These are phyloP conservation scores for Anguilla megastoma DNA, from an alignment of 2,797 vertebrate genomes.

Conservation along the genomic window DNA sequence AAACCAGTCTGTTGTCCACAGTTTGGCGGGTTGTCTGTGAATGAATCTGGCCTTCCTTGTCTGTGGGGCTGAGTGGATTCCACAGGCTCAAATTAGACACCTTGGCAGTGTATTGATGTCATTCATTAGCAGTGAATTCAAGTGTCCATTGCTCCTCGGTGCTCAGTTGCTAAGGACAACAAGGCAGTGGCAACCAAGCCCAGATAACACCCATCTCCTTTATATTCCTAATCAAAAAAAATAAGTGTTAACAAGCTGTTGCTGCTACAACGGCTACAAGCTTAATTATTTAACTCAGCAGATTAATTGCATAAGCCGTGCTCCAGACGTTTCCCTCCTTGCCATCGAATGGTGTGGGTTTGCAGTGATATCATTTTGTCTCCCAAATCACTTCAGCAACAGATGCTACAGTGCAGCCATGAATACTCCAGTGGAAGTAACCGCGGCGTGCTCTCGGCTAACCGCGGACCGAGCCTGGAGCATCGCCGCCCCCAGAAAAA, in stretches of 20 bases:
- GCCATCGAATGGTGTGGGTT: background rate
- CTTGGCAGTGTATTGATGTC: conserved; percentile 8
- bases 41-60: background rate
- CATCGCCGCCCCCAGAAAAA: background rate
- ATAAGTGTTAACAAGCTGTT: conserved; percentile 9
- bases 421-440: background rate
- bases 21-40: background rate
- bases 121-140: background rate
- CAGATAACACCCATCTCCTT: background rate
- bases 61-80: background rate
- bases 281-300: background rate
- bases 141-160: background rate
- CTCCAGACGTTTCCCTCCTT: background rate
- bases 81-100: background rate
- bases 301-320: background rate
- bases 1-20: background rate
- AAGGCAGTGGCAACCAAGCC: background rate
- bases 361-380: background rate
- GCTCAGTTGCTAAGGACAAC: background rate
- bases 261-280: background rate
- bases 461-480: background rate
- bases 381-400: background rate
- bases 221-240: background rate
- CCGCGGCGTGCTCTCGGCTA: background rate
- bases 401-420: background rate